Conservation (phyloP, 2,797 vertebrate genomes). For the Thripadectes ignobilis region DNA sequence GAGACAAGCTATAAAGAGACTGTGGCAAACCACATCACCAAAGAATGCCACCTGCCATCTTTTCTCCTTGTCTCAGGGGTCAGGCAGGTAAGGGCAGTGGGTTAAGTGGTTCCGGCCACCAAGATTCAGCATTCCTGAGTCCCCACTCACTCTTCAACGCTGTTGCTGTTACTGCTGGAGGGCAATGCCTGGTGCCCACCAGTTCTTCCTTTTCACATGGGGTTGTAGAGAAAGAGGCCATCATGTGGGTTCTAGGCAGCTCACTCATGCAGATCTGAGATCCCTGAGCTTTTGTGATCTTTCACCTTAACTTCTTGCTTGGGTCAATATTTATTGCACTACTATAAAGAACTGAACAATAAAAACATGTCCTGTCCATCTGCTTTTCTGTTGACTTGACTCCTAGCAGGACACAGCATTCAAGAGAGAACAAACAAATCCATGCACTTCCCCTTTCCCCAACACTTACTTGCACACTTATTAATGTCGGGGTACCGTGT, state of each 20-base stretch:
- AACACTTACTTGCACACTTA: constrained; percentile 94
- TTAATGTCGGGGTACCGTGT: constrained; percentile 95
- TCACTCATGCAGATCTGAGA: not conserved
- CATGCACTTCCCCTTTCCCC: not conserved
- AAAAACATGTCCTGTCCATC: fast-evolving
- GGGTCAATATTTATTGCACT: not conserved
- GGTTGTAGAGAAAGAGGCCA: not conserved
- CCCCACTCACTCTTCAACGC: fast-evolving
- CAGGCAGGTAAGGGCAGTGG: fast-evolving
- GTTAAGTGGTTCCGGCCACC: not conserved
- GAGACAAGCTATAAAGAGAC: not conserved
- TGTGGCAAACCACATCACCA: not conserved
- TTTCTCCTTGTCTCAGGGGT: not conserved
- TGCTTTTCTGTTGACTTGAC: not conserved
- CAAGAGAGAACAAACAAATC: not conserved
- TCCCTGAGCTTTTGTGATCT: not conserved
- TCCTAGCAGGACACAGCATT: not conserved
- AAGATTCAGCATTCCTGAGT: not conserved
- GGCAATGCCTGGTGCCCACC: not conserved
- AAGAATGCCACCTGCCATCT: not conserved
- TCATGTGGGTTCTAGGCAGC: not conserved
- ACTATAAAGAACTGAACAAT: not conserved
- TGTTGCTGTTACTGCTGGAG: fast-evolving
- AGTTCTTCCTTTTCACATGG: fast-evolving
- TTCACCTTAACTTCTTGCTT: not conserved